Evolutionary conservation across 2,888 invertebrate species (phyloP).

Genomic region (Leptopilina myrica): DNA sequence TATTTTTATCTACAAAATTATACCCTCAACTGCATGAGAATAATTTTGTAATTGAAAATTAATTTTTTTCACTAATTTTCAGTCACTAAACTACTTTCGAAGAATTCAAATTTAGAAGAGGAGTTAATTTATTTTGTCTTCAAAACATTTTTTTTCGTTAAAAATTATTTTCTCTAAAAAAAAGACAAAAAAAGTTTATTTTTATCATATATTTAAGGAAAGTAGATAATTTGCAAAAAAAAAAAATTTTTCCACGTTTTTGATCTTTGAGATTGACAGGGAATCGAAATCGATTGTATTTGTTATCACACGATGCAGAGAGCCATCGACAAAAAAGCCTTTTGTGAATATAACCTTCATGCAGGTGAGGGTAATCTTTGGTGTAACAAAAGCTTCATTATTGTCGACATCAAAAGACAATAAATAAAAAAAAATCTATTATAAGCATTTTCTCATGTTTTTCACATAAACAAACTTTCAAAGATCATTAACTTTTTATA

Average conservation of each 20-base stretch:
- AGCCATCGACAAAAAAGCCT: constrained; percentile 30
- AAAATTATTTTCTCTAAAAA: too few relatives aligned
- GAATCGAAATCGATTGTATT: constrained; percentile 7
- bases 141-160: too few relatives aligned
- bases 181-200: too few relatives aligned
- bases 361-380: constrained; percentile 70
- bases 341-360: constrained; percentile 60
- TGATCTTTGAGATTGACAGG: neutral
- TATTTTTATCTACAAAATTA: neutral
- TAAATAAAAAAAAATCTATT: constrained; percentile 5
- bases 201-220: too few relatives aligned
- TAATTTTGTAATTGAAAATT: too few relatives aligned
- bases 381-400: constrained; percentile 65
- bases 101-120: too few relatives aligned
- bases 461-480: constrained; percentile 9
- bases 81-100: too few relatives aligned
- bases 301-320: constrained; percentile 25
- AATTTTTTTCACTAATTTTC: neutral
- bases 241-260: too few relatives aligned
- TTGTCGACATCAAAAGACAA: neutral
- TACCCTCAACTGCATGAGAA: constrained; percentile 30
- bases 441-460: neutral
- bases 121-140: too few relatives aligned
- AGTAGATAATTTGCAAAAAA: too few relatives aligned
- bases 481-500: constrained; percentile 37